Percentiles rank a stretch among this genome's conserved stretches.
Evolutionary conservation across 2,113 vertebrate species (phyloP).

Genomic region (Todiramphus saurophagus): DNA sequence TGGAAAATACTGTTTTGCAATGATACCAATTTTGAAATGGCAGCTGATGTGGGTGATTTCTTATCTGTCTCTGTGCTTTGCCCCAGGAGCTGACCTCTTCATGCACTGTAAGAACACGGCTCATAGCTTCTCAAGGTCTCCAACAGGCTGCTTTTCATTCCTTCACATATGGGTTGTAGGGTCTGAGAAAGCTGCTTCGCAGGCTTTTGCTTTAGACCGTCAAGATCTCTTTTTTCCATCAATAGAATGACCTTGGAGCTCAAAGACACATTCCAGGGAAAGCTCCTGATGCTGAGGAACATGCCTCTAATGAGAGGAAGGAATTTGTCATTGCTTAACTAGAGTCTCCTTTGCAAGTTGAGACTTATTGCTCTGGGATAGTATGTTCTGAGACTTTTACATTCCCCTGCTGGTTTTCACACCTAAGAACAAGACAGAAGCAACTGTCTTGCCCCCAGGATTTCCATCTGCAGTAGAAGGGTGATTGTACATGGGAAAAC

Average conservation of each 20-base stretch:
- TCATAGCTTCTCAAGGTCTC: neutral
- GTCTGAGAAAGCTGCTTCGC: neutral
- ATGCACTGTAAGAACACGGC: neutral
- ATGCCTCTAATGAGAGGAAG: neutral
- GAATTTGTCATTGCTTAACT: conserved; percentile 54
- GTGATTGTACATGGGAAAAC: neutral
- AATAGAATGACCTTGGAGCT: conserved; percentile 8
- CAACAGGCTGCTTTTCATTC: neutral
- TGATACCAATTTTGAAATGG: neutral
- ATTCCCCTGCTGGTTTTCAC: conserved; percentile 11
- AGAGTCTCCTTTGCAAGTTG: conserved; percentile 32
- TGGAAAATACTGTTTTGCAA: neutral
- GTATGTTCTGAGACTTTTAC: neutral
- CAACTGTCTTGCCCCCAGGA: neutral
- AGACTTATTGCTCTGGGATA: neutral
- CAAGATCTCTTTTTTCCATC: neutral
- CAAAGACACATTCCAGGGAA: conserved; percentile 19
- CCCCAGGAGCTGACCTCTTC: neutral
- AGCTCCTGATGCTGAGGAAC: neutral
- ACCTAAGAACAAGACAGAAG: neutral
- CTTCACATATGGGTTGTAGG: neutral
- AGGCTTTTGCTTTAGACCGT: neutral
- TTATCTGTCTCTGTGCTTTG: neutral
- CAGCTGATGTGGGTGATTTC: neutral
- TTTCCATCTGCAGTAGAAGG: neutral